Conservation (phyloP, 1,140 invertebrate species). For the Drosophila nannoptera region DNA sequence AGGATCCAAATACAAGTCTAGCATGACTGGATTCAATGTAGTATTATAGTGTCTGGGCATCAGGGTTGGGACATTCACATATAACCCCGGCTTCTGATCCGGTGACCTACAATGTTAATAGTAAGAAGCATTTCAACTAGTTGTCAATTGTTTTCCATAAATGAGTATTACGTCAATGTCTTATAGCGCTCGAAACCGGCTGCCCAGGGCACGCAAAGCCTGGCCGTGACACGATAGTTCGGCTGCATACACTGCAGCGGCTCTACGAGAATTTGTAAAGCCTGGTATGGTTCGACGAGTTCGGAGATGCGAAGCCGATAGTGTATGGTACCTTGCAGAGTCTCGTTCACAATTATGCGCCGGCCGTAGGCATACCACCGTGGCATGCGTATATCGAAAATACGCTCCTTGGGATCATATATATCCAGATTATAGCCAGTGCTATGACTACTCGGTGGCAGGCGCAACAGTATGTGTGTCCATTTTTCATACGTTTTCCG, state of each 20-base stretch:
- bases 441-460: conserved; percentile 83
- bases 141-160: background rate
- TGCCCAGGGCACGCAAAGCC: conserved; percentile 84
- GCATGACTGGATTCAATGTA: conserved; percentile 66
- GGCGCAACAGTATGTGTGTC: conserved; percentile 86
- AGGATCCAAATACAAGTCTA: conserved; percentile 82
- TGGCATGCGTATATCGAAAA: conserved; percentile 81
- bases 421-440: conserved; percentile 84
- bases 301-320: conserved; percentile 82
- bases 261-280: conserved; percentile 81
- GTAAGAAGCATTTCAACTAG: background rate
- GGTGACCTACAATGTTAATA: conserved; percentile 31
- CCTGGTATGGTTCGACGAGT: conserved; percentile 82
- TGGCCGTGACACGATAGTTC: conserved; percentile 81
- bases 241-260: conserved; percentile 79
- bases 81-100: conserved; percentile 76
- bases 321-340: conserved; percentile 79
- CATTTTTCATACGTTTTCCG: conserved; percentile 80
- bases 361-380: conserved; percentile 74
- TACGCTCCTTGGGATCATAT: conserved; percentile 81
- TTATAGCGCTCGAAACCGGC: conserved; percentile 82
- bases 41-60: conserved; percentile 74
- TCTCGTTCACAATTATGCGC: conserved; percentile 79
- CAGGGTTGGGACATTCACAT: conserved; percentile 80
- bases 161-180: conserved; percentile 81